phyloP scores from a whole-genome alignment of 2,113 vertebrate species.

The Microtus montanus region DNA sequence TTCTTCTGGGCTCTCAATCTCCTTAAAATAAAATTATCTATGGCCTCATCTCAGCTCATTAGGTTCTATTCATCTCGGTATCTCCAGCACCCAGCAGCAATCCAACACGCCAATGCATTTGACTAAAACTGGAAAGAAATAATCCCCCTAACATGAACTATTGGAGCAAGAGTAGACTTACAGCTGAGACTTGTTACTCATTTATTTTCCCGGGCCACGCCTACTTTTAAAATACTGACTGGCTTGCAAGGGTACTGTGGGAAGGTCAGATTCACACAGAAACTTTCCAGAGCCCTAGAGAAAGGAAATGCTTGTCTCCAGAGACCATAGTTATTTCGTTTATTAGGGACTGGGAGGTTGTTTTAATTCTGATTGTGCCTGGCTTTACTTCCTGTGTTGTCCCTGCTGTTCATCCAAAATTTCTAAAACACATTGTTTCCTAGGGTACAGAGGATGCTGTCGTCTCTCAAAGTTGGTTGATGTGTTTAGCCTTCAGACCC shows the following conservation, averaged over 20 bases:
- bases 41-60: not conserved
- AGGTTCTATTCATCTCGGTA: not conserved
- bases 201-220: not conserved
- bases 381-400: not conserved
- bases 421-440: not conserved
- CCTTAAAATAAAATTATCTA: conserved; percentile 29
- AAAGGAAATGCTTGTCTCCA: not conserved
- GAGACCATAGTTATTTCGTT: not conserved
- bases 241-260: not conserved
- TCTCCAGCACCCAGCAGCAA: not conserved
- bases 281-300: not conserved
- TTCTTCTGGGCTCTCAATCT: not conserved
- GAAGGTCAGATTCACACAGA: not conserved
- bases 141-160: conserved; percentile 2
- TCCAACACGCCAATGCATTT: not conserved
- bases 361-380: not conserved
- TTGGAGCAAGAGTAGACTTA: not conserved
- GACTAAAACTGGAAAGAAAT: conserved; percentile 36
- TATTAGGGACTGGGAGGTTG: not conserved
- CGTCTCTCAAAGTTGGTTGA: not conserved
- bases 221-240: not conserved
- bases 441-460: not conserved
- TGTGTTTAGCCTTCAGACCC: not conserved
- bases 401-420: not conserved
- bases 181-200: not conserved